A percentile compares a stretch with the other conserved stretches of the same genome.
phyloP scores from a whole-genome alignment of 2,888 invertebrate species.

The Malthinus seriepunctatus region DNA sequence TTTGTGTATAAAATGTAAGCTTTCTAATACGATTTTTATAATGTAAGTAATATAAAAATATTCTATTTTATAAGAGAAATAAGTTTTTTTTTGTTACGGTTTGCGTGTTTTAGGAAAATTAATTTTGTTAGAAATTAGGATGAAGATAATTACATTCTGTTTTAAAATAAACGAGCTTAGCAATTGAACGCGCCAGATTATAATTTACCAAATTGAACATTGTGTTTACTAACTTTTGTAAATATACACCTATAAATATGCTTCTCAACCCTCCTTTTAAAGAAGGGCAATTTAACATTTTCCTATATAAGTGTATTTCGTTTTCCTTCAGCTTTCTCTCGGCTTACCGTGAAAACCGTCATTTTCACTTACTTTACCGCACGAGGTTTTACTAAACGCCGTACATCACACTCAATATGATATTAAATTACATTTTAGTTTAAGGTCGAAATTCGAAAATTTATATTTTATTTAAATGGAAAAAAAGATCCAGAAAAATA shows the following conservation, averaged over 20 bases:
- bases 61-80: neutral
- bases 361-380: constrained; percentile 45
- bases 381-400: constrained; percentile 40
- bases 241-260: neutral
- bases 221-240: neutral
- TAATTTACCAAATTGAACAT: constrained; percentile 43
- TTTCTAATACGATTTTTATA: too few relatives aligned
- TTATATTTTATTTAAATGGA: too few relatives aligned
- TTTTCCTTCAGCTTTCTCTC: constrained; percentile 25
- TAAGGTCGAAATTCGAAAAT: too few relatives aligned
- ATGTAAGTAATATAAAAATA: too few relatives aligned
- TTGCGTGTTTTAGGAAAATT: constrained; percentile 19
- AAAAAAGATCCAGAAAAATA: too few relatives aligned
- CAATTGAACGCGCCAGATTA: constrained; percentile 44
- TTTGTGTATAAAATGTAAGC: too few relatives aligned
- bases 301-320: neutral
- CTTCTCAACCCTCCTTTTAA: constrained; percentile 11
- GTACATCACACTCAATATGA: constrained; percentile 29
- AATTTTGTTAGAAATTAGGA: constrained; percentile 32
- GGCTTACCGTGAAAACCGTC: constrained; percentile 38
- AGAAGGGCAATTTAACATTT: constrained; percentile 26
- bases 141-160: constrained; percentile 37
- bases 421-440: constrained; percentile 1
- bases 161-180: constrained; percentile 41
- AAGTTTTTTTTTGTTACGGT: neutral